Evolutionary conservation across 2,797 vertebrate genomes (phyloP).

Genomic region (Syncerus caffer): DNA sequence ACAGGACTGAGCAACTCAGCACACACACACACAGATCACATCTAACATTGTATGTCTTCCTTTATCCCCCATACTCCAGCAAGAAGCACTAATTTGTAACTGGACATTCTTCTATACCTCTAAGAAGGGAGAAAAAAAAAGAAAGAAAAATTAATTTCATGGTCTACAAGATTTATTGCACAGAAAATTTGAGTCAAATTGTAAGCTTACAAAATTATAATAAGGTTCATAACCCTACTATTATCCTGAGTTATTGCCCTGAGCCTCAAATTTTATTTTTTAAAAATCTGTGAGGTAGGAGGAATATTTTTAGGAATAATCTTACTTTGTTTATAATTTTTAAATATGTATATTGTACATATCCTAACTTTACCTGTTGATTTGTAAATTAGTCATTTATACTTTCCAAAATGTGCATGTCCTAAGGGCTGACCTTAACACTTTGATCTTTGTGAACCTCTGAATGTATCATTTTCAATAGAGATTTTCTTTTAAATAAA

Average conservation of each 20-base stretch:
- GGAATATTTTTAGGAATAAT: background rate
- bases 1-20: background rate
- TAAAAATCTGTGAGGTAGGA: constrained; percentile 20
- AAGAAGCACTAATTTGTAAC: constrained; percentile 36
- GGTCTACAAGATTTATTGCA: constrained; percentile 56
- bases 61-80: background rate
- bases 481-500: constrained; percentile 67
- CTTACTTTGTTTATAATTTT: constrained; percentile 37
- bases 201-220: constrained; percentile 60
- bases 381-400: constrained; percentile 42
- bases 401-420: constrained; percentile 46
- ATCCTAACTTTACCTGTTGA: background rate
- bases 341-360: background rate
- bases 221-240: constrained; percentile 56
- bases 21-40: background rate
- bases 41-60: background rate
- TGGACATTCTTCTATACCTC: background rate
- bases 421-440: constrained; percentile 42
- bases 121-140: background rate
- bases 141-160: constrained; percentile 57
- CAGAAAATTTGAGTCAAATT: constrained; percentile 55
- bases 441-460: constrained; percentile 50
- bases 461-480: constrained; percentile 61
- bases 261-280: constrained; percentile 50
- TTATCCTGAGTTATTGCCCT: background rate